Conservation (phyloP, 2,113 vertebrate species). For the Rhodinocichla rosea region DNA sequence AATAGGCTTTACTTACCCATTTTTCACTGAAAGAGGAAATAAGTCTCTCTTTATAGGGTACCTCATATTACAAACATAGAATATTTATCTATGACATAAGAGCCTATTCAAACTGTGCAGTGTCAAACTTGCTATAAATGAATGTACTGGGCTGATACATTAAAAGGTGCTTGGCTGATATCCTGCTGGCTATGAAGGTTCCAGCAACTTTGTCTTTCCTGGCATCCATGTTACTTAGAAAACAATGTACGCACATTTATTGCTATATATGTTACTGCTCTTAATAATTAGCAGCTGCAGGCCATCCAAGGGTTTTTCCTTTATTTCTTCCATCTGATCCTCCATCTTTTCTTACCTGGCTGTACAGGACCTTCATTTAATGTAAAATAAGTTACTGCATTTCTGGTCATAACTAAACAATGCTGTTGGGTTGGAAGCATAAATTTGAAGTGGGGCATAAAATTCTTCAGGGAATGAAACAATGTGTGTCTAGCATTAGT, state of each 20-base stretch:
- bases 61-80: constrained; percentile 35
- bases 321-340: background rate
- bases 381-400: background rate
- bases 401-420: background rate
- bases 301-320: background rate
- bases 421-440: background rate
- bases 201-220: background rate
- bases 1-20: background rate
- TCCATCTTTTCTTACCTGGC: background rate
- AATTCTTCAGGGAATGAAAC: background rate
- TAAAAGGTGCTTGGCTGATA: background rate
- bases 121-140: constrained; percentile 20
- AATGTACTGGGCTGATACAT: background rate
- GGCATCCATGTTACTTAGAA: background rate
- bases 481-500: background rate
- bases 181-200: background rate
- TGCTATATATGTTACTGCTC: background rate
- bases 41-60: constrained; percentile 31
- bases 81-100: constrained; percentile 53
- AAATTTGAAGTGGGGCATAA: background rate
- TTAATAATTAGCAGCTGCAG: background rate
- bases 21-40: constrained; percentile 41
- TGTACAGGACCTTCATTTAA: background rate
- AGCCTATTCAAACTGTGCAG: constrained; percentile 15
- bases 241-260: background rate